Evolutionary conservation across 2,888 invertebrate species (phyloP), one percentile per base, ranked within the genome.

Genomic region (Rhynchonema sp.): DNA sequence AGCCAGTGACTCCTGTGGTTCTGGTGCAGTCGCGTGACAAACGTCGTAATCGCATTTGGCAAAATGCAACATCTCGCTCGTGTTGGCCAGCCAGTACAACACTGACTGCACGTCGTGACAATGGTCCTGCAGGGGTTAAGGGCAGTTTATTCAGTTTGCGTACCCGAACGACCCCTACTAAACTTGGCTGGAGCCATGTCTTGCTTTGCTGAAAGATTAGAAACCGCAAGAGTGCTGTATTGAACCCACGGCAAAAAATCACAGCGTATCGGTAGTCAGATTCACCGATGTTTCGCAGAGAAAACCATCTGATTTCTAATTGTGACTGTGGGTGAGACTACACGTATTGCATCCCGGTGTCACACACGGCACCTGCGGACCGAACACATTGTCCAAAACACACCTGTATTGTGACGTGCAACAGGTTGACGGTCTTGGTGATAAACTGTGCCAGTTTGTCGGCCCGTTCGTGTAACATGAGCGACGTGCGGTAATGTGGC

Each of bases 71-170:
- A 98, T 79, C 77, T 98, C 98, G 52, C 92, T 91, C 20, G 91
- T 85, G 73, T 98, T 98, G 22, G 96, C 92, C 80, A 98, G 82
- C 96, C 96, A 98, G 71, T 91, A 87, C 1, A 90, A 66, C 54
- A 72, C 60, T 17, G 66, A 84, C 26, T 84, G 83, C 0, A 87
- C 85, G 72, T 89, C 89, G 63, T 84, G 82, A 73, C 87, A 86
- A 61, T 87, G 80, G 56, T 56, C 56, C 56, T 56, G 56, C 1
- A 46, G 23, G 20, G 55, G 1, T 3, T n/a, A n/a, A n/a, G n/a
- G n/a, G n/a, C n/a, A n/a, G n/a, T n/a, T n/a, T n/a, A n/a, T n/a
- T n/a, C n/a, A n/a, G n/a, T n/a, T n/a, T n/a, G n/a, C n/a, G n/a
- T n/a, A n/a, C n/a, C n/a, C n/a, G n/a, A n/a, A n/a, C n/a, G n/a